Conservation (phyloP, 2,113 vertebrate genomes). For the Rhynchomys soricoides region DNA sequence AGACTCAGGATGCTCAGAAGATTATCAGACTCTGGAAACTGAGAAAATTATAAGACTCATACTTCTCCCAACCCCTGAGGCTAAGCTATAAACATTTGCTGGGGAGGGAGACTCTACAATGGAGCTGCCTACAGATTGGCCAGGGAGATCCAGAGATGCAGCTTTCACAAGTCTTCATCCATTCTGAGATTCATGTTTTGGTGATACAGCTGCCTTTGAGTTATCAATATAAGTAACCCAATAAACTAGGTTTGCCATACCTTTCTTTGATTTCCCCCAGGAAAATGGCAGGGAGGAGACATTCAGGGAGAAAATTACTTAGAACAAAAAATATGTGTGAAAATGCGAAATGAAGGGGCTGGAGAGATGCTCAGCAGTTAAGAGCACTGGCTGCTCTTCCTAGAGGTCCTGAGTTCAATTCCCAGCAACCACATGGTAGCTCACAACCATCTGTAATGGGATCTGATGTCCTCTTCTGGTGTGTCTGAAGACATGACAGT, state of each 20-base stretch:
- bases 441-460: no score
- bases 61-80: background rate
- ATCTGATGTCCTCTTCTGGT: no score
- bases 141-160: background rate
- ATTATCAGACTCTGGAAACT: background rate
- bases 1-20: background rate
- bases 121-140: background rate
- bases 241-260: background rate
- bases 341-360: no score
- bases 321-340: background rate
- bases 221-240: background rate
- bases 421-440: no score
- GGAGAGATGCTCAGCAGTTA: no score
- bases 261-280: background rate
- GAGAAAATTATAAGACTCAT: background rate
- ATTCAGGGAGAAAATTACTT: background rate
- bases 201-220: background rate
- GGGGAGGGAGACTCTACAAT: background rate
- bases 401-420: no score
- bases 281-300: background rate
- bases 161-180: background rate
- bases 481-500: no score
- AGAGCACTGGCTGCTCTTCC: no score
- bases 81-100: background rate
- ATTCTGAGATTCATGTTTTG: background rate